Evolutionary conservation across 1,140 invertebrate species (phyloP).

Genomic region (Eueides isabella): DNA sequence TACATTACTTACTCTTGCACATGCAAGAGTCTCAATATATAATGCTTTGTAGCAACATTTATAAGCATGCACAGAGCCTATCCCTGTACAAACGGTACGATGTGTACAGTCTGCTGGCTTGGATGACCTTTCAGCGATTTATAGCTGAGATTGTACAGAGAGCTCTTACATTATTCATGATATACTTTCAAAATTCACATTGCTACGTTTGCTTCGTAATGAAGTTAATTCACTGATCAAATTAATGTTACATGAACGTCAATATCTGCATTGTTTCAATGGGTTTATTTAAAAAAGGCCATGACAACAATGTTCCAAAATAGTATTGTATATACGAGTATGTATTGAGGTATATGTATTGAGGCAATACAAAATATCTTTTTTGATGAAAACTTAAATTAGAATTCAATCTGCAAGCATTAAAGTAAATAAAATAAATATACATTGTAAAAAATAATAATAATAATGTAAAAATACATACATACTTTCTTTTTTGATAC

Average conservation of each 20-base stretch:
- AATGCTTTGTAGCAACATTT: not conserved
- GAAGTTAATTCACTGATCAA: slow-evolving; percentile 24
- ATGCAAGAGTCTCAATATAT: not conserved
- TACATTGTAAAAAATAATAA: too few relatives aligned
- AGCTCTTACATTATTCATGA: slow-evolving; percentile 28
- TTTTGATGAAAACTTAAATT: too few relatives aligned
- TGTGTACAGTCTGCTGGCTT: slow-evolving; percentile 10
- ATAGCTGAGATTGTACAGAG: slow-evolving; percentile 24
- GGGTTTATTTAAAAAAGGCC: too few relatives aligned
- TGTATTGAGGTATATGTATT: too few relatives aligned
- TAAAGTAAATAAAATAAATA: too few relatives aligned
- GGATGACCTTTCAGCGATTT: slow-evolving; percentile 29
- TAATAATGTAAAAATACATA: too few relatives aligned
- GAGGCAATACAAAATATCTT: too few relatives aligned
- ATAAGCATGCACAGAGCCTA: slow-evolving; percentile 16
- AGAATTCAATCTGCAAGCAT: too few relatives aligned
- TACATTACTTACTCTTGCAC: not conserved
- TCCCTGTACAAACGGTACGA: not conserved
- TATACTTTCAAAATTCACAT: slow-evolving; percentile 31
- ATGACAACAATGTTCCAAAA: too few relatives aligned
- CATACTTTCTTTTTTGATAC: too few relatives aligned
- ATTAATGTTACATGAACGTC: not conserved
- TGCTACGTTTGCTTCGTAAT: slow-evolving; percentile 20
- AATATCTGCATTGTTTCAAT: not conserved
- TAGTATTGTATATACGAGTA: too few relatives aligned